Conservation (phyloP, 1,140 invertebrate species). For the Phortica variegata region DNA sequence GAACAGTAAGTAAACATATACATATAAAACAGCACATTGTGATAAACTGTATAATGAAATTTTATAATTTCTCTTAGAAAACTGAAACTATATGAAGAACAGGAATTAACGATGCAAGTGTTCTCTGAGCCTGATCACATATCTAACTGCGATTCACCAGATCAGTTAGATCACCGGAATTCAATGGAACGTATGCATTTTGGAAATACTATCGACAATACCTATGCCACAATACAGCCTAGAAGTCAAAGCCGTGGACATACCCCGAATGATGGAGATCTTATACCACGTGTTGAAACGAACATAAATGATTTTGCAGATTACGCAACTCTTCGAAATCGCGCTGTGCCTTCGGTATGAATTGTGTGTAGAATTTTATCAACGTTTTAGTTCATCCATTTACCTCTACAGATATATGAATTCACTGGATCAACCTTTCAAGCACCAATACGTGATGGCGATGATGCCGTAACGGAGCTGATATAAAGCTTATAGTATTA, state of each 20-base stretch:
- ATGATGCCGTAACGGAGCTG: slow-evolving; percentile 70
- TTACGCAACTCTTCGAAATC: slow-evolving; percentile 67
- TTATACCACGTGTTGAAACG: slow-evolving; percentile 53
- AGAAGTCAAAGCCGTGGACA: too few species aligned
- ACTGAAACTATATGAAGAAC: slow-evolving; percentile 87
- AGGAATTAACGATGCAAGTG: slow-evolving; percentile 90
- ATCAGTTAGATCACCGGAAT: slow-evolving; percentile 44
- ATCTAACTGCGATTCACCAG: slow-evolving; percentile 52
- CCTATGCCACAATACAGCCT: slow-evolving; percentile 85
- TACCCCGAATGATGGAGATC: not conserved
- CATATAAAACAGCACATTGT: not conserved
- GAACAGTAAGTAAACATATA: slow-evolving; percentile 71
- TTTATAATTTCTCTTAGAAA: slow-evolving; percentile 62
- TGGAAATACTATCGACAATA: slow-evolving; percentile 66
- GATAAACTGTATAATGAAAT: not conserved
- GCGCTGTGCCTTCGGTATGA: slow-evolving; percentile 46
- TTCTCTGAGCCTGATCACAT: slow-evolving; percentile 70
- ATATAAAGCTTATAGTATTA: too few species aligned
- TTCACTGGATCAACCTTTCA: slow-evolving; percentile 73
- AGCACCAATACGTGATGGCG: slow-evolving; percentile 67
- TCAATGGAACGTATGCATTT: slow-evolving; percentile 57
- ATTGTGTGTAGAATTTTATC: not conserved
- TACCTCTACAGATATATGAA: slow-evolving; percentile 44
- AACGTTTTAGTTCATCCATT: not conserved
- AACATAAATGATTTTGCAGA: slow-evolving; percentile 64